Base-by-base conservation (phyloP, 53 echinoderm and acorn worm species). In the Hippasteria phrygiana region DNA sequence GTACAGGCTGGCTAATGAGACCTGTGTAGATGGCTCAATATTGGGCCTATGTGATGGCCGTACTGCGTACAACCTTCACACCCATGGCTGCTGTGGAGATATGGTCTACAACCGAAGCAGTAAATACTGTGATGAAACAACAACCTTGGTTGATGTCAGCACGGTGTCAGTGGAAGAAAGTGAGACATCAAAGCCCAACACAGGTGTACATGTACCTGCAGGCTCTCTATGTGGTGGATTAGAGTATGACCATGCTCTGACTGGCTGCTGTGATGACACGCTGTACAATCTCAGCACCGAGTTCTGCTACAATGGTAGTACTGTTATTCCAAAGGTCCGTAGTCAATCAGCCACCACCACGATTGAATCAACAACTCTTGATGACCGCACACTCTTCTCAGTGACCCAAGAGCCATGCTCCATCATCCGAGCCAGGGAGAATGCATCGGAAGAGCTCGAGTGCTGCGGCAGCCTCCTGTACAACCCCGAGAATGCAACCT, bases 391-490 rank as follows among this genome's bases (percentile, higher is more conserved):
- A 37, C 17, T 46, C 10, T 45, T 43, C 43, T 7, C 17, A 28
- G 35, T 71, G 5, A 70, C 85, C 9, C 67, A 70, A 29, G 85
- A 85, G 73, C 53, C 48, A 16, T 90, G 90, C 63, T 62, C 55
- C n/a, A 16, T 43, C 47, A 72, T 54, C 74, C 43, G 42, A 28
- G 42, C 46, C 9, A 13, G 53, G 45, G 82, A 71, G 34, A 55
- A 59, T 18, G 31, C 55, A 18, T 67, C 73, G 3, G 88, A 55
- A 0, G 76, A 88, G 13, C 39, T 51, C 9, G 40, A 69, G 11
- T 95, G 95, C 67, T 91, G 93, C 59, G 73, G 73, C 37, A 83
- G 73, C 20, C 88, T 88, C 37, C 51, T 91, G 39, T 85, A 84
- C 36, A 50, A 93, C 46, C 84, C 85, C 17, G 17, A 67, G 37